Evolutionary conservation across 2,797 vertebrate genomes (phyloP).

Genomic region (Poeciliopsis presidionis): DNA sequence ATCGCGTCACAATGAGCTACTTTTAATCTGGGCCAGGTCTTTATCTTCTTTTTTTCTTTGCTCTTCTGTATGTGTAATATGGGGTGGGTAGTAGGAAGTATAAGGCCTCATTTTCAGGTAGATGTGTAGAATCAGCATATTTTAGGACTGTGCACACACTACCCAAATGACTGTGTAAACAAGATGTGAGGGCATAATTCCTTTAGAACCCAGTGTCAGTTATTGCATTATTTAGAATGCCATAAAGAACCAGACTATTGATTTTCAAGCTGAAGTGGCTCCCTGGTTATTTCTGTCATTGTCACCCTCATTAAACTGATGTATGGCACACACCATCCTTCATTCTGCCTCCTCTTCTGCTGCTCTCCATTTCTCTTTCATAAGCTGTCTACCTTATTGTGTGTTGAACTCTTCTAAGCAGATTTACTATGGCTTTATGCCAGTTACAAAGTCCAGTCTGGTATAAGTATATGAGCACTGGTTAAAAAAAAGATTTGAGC

Average conservation of each 20-base stretch:
- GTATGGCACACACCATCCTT: slow-evolving; percentile 60
- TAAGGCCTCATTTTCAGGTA: background rate
- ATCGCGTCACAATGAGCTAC: too few relatives aligned
- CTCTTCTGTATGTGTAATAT: background rate
- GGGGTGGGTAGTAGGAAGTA: background rate
- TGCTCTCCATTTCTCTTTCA: slow-evolving; percentile 31
- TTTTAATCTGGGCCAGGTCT: background rate
- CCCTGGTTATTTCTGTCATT: slow-evolving; percentile 80
- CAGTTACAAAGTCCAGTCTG: background rate
- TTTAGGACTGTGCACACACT: background rate
- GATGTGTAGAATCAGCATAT: background rate
- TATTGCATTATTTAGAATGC: slow-evolving; percentile 80
- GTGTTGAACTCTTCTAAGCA: background rate
- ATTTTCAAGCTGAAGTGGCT: slow-evolving; percentile 79
- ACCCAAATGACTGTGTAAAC: slow-evolving; percentile 76
- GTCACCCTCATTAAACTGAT: slow-evolving; percentile 82
- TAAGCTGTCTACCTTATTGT: slow-evolving; percentile 30
- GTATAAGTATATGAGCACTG: background rate
- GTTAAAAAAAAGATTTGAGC: too few relatives aligned
- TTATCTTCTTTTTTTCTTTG: background rate
- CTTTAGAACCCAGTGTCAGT: slow-evolving; percentile 77
- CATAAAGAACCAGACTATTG: slow-evolving; percentile 80
- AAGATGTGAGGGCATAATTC: slow-evolving; percentile 76
- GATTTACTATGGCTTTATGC: background rate
- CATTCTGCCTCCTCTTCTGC: slow-evolving; percentile 45